Evolutionary conservation across 2,797 vertebrate genomes (phyloP), one percentile per base, ranked within the genome.

Genomic region (Lithobates sylvaticus): DNA sequence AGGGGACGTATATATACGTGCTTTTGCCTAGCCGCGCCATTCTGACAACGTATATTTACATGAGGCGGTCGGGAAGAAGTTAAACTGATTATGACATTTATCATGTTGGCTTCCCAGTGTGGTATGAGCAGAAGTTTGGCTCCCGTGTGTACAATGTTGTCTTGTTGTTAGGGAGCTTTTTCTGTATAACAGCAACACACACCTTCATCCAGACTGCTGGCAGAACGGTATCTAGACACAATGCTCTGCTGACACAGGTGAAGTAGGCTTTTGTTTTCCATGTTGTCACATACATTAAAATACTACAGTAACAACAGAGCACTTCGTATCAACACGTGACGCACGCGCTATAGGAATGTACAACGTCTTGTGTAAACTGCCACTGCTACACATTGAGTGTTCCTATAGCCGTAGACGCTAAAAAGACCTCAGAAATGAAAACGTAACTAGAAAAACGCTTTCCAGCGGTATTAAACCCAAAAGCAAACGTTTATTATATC

Each of bases 211-310:
- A 54, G 54, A 13, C 36, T 68, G 77, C 26, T 58, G n/a, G 44
- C 29, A 71, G 78, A 71, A 80, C 65, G 27, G 44, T 7, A 80
- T 71, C 47, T 71, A 29, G 18, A 81, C 67, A 71, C 47, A 81
- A 71, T 58, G 44, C 50, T 12, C 44, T 58, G 78, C 78, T 18
- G 67, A 81, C 65, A 79, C 42, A 26, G 78, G 61, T 42, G 34
- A n/a, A 32, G 18, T 50, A 3, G 21, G 15, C 26, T 23, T 47
- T 70, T 50, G n/a, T 69, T 9, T 10, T 34, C 36, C 18, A 16
- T 79, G 64, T 32, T 13, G 47, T 61, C 54, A 58, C 50, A 61
- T 26, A 54, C 27, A 6, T 23, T 78, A 42, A 65, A 64, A 78
- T 34, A 78, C 18, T 70, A 70, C n/a, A 69, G 4, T 80, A 44